Conservation (phyloP, 2,797 vertebrate species). For the Sebastes aleutianus region DNA sequence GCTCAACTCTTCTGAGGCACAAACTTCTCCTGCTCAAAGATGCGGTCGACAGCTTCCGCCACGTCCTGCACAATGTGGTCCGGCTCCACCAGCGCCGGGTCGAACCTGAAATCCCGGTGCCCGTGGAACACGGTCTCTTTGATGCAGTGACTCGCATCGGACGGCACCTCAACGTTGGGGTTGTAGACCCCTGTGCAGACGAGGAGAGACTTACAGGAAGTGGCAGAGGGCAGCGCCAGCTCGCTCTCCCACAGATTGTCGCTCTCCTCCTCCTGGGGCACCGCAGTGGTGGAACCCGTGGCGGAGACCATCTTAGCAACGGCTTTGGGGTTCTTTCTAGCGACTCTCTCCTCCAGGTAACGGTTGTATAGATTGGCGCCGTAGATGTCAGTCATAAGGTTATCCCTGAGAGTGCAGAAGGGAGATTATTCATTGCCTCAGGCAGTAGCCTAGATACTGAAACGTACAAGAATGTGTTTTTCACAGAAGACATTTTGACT, state of each 20-base stretch:
- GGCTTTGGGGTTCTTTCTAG: constrained; percentile 72
- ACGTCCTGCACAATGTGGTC: constrained; percentile 87
- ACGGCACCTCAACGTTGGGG: constrained; percentile 78
- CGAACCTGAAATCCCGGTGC: constrained; percentile 91
- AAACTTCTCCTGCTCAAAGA: constrained; percentile 90
- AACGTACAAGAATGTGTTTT: background rate
- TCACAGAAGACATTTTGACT: background rate
- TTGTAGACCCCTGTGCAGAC: constrained; percentile 92
- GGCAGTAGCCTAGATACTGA: background rate
- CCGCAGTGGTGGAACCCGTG: constrained; percentile 57
- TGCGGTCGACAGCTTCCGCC: constrained; percentile 87
- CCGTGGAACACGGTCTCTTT: constrained; percentile 88
- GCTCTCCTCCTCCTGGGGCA: constrained; percentile 77
- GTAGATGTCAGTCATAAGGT: constrained; percentile 94
- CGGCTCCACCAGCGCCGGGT: constrained; percentile 86
- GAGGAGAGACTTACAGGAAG: constrained; percentile 87
- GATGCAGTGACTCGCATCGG: constrained; percentile 70
- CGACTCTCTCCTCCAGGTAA: constrained; percentile 82
- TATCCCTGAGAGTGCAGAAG: constrained; percentile 80
- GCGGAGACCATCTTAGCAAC: constrained; percentile 70
- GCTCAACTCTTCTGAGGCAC: constrained; percentile 62
- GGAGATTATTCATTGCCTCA: background rate
- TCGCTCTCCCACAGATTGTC: constrained; percentile 82
- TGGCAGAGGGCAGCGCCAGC: constrained; percentile 82
- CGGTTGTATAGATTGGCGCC: constrained; percentile 93